Evolutionary conservation across 2,888 invertebrate species (phyloP), one percentile per base, ranked within the genome.

Genomic region (Tanypteryx hageni): DNA sequence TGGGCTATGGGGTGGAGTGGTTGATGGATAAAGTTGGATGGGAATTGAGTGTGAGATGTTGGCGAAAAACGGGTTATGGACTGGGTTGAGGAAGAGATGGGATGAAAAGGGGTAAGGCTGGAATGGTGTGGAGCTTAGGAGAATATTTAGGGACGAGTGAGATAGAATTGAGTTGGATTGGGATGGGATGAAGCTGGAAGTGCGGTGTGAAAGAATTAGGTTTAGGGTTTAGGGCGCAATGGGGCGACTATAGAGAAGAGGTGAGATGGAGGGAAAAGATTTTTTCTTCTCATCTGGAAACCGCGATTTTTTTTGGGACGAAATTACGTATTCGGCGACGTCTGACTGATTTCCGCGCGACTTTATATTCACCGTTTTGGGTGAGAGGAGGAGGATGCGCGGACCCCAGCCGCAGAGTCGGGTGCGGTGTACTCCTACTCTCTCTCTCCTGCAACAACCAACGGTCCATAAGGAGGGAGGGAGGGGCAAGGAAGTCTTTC

Each of bases 271-370:
- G 85, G 57, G 57, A 11, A 58, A 57, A n/a, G 16, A 11, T 18
- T 22, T 16, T 82, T 59, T n/a, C 61, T n/a, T 22, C 58, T 68
- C 68, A 59, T 58, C 27, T 58, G 27, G 82, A 27, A 27, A 56
- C 86, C 44, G 83, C 18, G 86, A 61, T 61, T 86, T 64, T 86
- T 86, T 18, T 31, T 27, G 13, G 61, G 31, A 14, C 18, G 31
- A 31, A 85, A 86, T 86, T 86, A 86, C 61, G 86, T 64, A 86
- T 86, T 86, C 86, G 31, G 61, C 86, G 22, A 86, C 86, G 31
- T 31, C 57, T 18, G 61, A 61, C 86, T 27, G 61, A 61, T 31
- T 85, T 44, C 68, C 86, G 27, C 59, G 27, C 0, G 31, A 18
- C 11, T 61, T 64, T 59, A 31, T 64, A 59, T 64, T 31, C 86